These are phyloP conservation scores for Tetrao urogallus DNA, from an alignment of 2,113 vertebrate species.

Conservation along the genomic window DNA sequence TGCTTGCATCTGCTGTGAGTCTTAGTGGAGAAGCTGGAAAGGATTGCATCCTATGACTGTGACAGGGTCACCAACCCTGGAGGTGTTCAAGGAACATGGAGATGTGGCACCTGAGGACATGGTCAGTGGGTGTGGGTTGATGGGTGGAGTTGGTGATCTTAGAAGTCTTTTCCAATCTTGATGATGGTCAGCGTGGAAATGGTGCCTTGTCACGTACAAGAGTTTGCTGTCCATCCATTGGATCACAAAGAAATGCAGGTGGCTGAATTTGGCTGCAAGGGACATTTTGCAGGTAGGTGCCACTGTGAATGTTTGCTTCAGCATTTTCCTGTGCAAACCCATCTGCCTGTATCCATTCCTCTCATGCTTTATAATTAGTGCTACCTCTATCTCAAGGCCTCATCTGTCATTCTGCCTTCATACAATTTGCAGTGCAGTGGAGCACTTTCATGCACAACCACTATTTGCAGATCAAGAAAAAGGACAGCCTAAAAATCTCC, in stretches of 20 bases:
- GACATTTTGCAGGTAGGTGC: neutral
- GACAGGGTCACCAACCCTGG: too few relatives aligned
- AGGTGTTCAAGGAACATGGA: too few relatives aligned
- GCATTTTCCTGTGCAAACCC: neutral
- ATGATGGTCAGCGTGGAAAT: neutral
- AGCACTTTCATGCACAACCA: neutral
- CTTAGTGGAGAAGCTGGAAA: neutral
- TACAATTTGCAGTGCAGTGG: neutral
- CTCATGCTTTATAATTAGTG: constrained; percentile 25
- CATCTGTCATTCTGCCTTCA: constrained; percentile 29
- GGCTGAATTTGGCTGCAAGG: neutral
- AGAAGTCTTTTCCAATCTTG: too few relatives aligned
- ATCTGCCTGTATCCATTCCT: neutral
- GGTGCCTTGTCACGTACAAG: neutral
- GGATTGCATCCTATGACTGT: neutral
- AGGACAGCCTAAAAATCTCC: constrained; percentile 23
- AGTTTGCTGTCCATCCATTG: neutral
- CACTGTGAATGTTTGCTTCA: neutral
- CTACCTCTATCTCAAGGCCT: neutral
- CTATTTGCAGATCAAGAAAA: neutral
- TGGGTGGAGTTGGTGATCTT: too few relatives aligned
- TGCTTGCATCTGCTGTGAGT: neutral
- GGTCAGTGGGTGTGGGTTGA: too few relatives aligned
- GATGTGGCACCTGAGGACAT: too few relatives aligned
- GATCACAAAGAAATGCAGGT: neutral